phyloP scores from a whole-genome alignment of 2,888 invertebrate species.

The Tubulanus polymorphus region DNA sequence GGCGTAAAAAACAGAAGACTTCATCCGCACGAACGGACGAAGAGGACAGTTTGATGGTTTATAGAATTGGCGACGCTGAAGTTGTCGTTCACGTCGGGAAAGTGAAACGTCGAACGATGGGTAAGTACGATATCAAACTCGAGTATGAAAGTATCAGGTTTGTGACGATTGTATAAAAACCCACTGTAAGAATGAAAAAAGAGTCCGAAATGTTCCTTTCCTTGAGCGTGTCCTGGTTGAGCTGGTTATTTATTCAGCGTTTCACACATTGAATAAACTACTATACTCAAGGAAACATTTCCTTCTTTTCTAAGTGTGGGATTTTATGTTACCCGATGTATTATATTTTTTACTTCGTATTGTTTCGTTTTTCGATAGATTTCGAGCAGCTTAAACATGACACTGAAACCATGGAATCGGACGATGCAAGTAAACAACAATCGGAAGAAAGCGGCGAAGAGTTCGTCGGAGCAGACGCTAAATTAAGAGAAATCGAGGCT shows the following conservation, averaged over 20 bases:
- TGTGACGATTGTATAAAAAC: too few relatives aligned
- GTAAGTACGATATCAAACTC: too few relatives aligned
- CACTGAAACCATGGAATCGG: neutral
- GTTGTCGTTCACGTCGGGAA: slow-evolving; percentile 30
- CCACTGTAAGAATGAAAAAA: too few relatives aligned
- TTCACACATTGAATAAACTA: too few relatives aligned
- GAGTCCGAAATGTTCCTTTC: too few relatives aligned
- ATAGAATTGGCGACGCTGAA: slow-evolving; percentile 31
- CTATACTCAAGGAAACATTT: too few relatives aligned
- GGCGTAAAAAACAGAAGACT: neutral
- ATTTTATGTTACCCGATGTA: too few relatives aligned
- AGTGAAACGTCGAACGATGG: slow-evolving; percentile 32
- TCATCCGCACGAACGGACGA: slow-evolving; percentile 9
- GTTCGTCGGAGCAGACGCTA: neutral
- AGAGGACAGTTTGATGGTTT: slow-evolving; percentile 20
- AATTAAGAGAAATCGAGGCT: neutral
- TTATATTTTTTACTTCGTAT: neutral
- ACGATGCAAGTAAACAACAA: neutral
- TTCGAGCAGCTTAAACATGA: neutral
- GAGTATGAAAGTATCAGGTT: too few relatives aligned
- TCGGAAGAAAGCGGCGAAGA: neutral
- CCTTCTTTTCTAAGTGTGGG: too few relatives aligned
- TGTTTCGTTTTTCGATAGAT: neutral
- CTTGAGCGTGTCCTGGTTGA: too few relatives aligned
- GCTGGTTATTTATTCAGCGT: too few relatives aligned